Evolutionary conservation across 2,797 vertebrate genomes (phyloP), one percentile per base, ranked within the genome.

Genomic region (Microctenopoma lineatum): DNA sequence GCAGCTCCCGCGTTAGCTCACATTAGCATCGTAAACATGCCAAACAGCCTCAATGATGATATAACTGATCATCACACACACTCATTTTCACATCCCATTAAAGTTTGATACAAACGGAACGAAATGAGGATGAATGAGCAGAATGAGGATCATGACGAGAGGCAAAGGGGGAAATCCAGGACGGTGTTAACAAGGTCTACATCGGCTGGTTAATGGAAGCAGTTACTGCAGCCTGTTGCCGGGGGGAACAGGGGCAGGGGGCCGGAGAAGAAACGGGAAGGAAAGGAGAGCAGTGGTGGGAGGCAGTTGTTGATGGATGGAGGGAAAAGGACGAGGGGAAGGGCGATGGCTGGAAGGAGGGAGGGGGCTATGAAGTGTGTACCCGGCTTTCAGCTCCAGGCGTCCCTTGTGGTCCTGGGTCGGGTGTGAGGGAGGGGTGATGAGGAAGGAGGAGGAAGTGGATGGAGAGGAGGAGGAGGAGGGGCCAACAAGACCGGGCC

Each of bases 371-470:
- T 68, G 70, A 57, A 85, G 79, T 36, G 77, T 90, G 86, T 96
- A 96, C 96, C 95, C 90, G 82, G 85, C 89, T 83, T 89, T 91
- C 86, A 80, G 93, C 93, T 94, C 91, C 94, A 79, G 93, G 92
- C 84, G 80, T 93, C 82, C 92, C 86, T 92, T 95, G 91, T 70
- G 90, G 93, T 94, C 94, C 91, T 93, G 93, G 92, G 87, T 82
- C 60, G 80, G 86, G 92, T 75, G 84, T 83, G 87, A 81, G 79
- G 77, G 69, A 73, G 75, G 79, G 80, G 90, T 68, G 87, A 70
- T 59, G 71, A 75, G 66, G 67, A 79, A 70, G 60, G 69, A 75
- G 66, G 66, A 79, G 88, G 76, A 72, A 44, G 81, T 81, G 77
- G 63, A 70, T 67, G 69, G 54, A 66, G 76, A 69, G 54, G 54